Percentiles rank a stretch among this genome's conserved stretches.
Conservation (phyloP, 2,888 invertebrate genomes). For the Nomada hirtipes region DNA sequence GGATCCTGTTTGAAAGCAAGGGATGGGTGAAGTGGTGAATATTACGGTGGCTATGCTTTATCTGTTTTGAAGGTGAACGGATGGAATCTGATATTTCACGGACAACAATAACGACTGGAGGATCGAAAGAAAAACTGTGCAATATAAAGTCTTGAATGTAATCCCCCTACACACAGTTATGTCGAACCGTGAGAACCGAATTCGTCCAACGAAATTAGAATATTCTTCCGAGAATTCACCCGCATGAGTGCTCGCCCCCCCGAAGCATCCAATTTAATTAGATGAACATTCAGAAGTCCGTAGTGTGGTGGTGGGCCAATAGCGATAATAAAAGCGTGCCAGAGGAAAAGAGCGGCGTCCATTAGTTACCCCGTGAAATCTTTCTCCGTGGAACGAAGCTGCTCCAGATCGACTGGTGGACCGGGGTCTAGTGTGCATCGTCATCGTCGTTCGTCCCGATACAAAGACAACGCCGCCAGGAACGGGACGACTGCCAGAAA, state of each 20-base stretch:
- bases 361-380: slow-evolving; percentile 74
- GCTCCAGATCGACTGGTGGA: slow-evolving; percentile 71
- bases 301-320: slow-evolving; percentile 71
- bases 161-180: not conserved
- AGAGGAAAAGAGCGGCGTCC: slow-evolving; percentile 75
- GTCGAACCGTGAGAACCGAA: not conserved
- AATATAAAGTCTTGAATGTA: not conserved
- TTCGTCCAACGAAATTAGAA: slow-evolving; percentile 24
- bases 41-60: too few relatives aligned
- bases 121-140: not conserved
- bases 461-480: slow-evolving; percentile 83
- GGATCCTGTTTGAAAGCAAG: not conserved
- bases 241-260: slow-evolving; percentile 15
- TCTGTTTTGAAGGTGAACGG: too few relatives aligned
- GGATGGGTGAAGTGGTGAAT: too few relatives aligned
- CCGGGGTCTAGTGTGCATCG: slow-evolving; percentile 75
- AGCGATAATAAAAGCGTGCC: slow-evolving; percentile 79
- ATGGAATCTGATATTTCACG: too few relatives aligned
- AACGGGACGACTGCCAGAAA: slow-evolving; percentile 78
- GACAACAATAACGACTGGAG: not conserved
- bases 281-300: slow-evolving; percentile 45
- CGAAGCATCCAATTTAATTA: slow-evolving; percentile 54
- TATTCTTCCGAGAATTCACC: slow-evolving; percentile 28
- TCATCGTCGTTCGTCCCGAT: slow-evolving; percentile 78
- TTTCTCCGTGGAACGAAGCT: slow-evolving; percentile 59